Conservation (phyloP, 2,113 vertebrate species). For the Numida meleagris region DNA sequence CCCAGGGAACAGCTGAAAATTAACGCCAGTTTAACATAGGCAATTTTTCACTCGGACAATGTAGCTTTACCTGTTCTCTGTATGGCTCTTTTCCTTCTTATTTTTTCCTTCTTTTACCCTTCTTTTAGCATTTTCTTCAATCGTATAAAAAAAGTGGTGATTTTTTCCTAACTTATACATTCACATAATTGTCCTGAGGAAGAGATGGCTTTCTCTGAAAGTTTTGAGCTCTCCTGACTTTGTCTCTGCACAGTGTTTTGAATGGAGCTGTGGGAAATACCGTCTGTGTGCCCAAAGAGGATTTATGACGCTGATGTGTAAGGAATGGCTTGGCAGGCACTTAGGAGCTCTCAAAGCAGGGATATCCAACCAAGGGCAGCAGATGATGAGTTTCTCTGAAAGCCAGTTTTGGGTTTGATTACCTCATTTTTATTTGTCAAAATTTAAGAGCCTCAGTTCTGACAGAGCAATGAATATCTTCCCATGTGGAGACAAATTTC, state of each 20-base stretch:
- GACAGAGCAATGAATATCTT: not conserved
- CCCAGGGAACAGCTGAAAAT: slow-evolving; percentile 18
- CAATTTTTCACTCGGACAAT: not conserved
- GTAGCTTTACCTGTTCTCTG: not conserved
- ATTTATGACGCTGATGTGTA: not conserved
- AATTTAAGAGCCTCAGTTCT: not conserved
- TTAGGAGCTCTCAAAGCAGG: not conserved
- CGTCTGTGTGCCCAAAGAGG: not conserved
- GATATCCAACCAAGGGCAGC: not conserved
- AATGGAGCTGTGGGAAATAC: not conserved
- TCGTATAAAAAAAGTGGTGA: rapidly evolving
- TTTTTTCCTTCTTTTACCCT: no score
- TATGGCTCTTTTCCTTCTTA: not conserved
- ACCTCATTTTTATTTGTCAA: not conserved
- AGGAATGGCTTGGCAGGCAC: not conserved
- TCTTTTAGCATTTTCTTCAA: not conserved
- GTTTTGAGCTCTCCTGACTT: not conserved
- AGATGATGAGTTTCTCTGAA: not conserved
- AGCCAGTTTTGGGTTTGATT: not conserved
- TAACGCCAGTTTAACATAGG: not conserved
- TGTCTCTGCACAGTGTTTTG: not conserved
- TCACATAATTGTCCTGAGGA: not conserved
- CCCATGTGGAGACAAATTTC: rapidly evolving
- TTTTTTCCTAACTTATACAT: not conserved
- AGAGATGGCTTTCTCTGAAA: not conserved